phyloP scores from a whole-genome alignment of 2,113 vertebrate genomes.

The Choloepus hoffmanni region DNA sequence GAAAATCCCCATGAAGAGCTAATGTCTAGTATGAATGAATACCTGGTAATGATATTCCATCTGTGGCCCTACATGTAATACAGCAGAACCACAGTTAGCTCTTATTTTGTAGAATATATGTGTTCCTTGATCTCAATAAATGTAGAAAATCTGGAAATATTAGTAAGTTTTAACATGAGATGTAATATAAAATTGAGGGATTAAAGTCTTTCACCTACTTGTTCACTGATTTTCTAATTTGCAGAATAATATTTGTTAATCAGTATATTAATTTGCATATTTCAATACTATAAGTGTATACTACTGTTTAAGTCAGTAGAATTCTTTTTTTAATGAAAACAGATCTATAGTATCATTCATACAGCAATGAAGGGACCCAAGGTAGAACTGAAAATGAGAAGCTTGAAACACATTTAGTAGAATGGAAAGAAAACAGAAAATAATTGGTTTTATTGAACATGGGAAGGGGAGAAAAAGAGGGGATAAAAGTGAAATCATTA shows the following conservation, averaged over 20 bases:
- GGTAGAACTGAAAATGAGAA: background rate
- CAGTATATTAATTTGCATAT: background rate
- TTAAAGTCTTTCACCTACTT: background rate
- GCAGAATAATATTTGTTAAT: background rate
- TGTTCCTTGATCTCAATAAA: background rate
- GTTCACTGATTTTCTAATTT: slow-evolving; percentile 11
- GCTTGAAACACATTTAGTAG: background rate
- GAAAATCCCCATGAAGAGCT: background rate
- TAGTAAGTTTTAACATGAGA: background rate
- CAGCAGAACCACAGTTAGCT: background rate
- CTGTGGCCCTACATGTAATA: accelerated
- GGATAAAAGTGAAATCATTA: background rate
- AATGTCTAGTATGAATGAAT: background rate
- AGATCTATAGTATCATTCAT: background rate
- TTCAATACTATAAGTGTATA: background rate
- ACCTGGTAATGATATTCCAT: background rate
- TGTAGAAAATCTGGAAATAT: slow-evolving; percentile 2
- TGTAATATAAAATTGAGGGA: background rate
- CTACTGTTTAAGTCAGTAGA: background rate
- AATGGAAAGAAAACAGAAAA: background rate
- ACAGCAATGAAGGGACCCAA: background rate
- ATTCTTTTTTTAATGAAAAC: background rate
- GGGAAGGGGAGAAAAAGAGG: background rate
- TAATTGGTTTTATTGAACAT: background rate
- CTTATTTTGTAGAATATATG: background rate